Base-by-base conservation (phyloP, 1,140 invertebrate genomes). In the Platorchestia sp. region DNA sequence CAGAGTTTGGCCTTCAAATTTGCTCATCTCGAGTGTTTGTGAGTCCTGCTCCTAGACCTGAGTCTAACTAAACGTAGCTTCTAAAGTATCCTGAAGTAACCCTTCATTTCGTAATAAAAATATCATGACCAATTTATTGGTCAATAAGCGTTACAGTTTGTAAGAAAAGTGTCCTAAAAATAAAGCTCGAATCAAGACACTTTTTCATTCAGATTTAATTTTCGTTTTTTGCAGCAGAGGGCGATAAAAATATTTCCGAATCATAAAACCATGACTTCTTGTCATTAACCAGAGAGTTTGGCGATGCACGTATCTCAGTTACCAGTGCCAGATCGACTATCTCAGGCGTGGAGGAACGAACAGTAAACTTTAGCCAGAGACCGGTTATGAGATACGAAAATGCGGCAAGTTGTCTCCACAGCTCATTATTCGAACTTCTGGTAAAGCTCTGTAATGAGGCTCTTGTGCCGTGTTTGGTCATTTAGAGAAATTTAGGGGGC, bases 381-480 rank as follows among this genome's bases (percentile, higher is more conserved):
- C 91, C 91, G 91, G 91, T 93, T 93, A 93, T 40, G 91, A 93
- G 91, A 93, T 93, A 44, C 45, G 45, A 44, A 93, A 93, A 93
- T 93, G 91, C 44, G 19, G 91, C 45, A 44, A 3, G 45, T 44
- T 93, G 91, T 93, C 91, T 44, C 91, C 10, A 47, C 91, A 93
- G 91, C 91, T 93, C 91, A 93, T 93, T 93, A 93, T 93, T 93
- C 91, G 91, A 93, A 93, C 91, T 93, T 45, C 91, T 93, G 91
- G 91, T 44, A 93, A 93, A 93, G 91, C 45, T 93, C 91, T 93
- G 91, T 93, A 93, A 93, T 93, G 91, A 93, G 91, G 91, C 91
- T 36, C 43, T 93, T 45, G 91, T 45, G 91, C 91, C 91, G 14
- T 93, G 19, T 93, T 93, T 93, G 91, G 91, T 93, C 91, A 93